phyloP scores from a whole-genome alignment of 2,797 vertebrate genomes.

The Todus mexicanus region DNA sequence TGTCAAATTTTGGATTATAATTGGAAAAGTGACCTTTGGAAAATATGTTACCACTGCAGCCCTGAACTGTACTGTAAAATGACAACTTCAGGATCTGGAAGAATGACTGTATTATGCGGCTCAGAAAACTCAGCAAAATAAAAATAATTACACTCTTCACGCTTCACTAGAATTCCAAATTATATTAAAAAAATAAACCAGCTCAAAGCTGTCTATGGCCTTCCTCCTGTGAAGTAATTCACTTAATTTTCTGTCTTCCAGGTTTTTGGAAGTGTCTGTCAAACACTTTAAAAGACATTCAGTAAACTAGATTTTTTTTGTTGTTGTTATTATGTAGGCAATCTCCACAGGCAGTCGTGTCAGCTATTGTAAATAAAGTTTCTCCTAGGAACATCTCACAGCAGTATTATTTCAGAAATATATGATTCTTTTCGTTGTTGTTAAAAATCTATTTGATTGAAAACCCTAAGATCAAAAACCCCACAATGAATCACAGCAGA shows the following conservation, averaged over 20 bases:
- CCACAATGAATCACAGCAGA: neutral
- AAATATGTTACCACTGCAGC: constrained; percentile 73
- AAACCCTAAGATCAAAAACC: neutral
- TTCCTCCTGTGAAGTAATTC: neutral
- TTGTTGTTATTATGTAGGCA: neutral
- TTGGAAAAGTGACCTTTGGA: constrained; percentile 78
- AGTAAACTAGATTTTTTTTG: neutral
- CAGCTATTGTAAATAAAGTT: neutral
- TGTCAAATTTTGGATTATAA: constrained; percentile 74
- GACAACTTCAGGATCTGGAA: constrained; percentile 56
- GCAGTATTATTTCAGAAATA: neutral
- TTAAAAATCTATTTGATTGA: neutral
- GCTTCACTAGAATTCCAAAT: constrained; percentile 2
- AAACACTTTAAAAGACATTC: neutral
- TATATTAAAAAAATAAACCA: no score
- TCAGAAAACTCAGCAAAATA: neutral
- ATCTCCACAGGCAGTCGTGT: neutral
- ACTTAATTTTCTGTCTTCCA: neutral
- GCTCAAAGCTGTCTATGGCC: neutral
- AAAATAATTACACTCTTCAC: constrained; percentile 37
- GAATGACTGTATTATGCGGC: constrained; percentile 65
- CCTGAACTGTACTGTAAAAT: constrained; percentile 43
- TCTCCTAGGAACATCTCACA: neutral
- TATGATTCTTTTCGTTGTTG: neutral
- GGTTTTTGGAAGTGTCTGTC: constrained; percentile 1